phyloP scores from a whole-genome alignment of 2,113 vertebrate genomes.

The Epinephelus lanceolatus region DNA sequence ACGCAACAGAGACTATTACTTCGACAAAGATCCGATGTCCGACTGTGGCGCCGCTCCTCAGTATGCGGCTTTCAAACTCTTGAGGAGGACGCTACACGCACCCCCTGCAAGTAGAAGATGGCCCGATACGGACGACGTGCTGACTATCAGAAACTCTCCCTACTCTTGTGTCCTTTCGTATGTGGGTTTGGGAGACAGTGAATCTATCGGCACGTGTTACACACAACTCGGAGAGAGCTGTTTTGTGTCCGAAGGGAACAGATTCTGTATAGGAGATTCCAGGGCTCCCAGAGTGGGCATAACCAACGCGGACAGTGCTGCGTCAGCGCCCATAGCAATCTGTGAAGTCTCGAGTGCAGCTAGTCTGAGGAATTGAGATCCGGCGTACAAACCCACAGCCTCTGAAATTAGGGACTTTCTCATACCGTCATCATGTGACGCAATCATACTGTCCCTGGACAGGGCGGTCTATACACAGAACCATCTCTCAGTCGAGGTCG shows the following conservation, averaged over 20 bases:
- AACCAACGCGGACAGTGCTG: neutral
- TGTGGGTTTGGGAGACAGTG: neutral
- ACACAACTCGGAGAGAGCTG: slow-evolving; percentile 7
- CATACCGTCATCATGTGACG: neutral
- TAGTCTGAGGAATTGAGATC: too few species aligned
- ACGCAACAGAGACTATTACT: slow-evolving; percentile 9
- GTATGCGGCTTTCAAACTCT: neutral
- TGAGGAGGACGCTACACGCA: neutral
- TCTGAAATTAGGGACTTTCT: slow-evolving; percentile 7
- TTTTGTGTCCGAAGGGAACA: neutral
- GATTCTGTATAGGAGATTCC: neutral
- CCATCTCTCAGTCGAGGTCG: neutral
- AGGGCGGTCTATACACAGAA: accelerated
- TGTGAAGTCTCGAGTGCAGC: too few species aligned
- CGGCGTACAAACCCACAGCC: accelerated
- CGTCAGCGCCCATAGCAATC: too few species aligned
- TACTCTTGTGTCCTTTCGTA: slow-evolving; percentile 25
- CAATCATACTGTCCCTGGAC: neutral
- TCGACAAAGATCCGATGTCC: neutral
- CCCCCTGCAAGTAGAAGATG: accelerated
- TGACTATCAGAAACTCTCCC: slow-evolving; percentile 5
- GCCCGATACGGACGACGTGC: neutral
- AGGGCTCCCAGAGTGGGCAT: neutral
- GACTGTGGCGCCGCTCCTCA: slow-evolving; percentile 1
- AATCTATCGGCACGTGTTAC: neutral